Evolutionary conservation across 2,113 vertebrate species (phyloP), one percentile per base, ranked within the genome.

Genomic region (Dipodomys merriami): DNA sequence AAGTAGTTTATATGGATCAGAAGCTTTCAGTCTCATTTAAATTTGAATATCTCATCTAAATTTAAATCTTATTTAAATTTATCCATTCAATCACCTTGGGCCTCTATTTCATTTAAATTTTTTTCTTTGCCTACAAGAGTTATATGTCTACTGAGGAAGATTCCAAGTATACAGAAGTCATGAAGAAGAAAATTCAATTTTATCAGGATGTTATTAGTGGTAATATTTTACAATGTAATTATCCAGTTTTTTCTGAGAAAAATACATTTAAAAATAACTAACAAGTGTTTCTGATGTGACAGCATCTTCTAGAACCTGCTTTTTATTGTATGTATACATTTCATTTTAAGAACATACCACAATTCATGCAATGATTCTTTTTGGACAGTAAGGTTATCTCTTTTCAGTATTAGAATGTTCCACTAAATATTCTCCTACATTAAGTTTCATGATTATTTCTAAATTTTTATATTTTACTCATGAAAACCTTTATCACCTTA

Each of bases 181-280:
- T 29, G 71, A 90, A 85, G 23, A 94, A 90, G 30, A 83, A 92
- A 86, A 87, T 80, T 95, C 60, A 65, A 86, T 62, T 86, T 46
- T 39, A 53, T 57, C 80, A 76, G 23, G 27, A 91, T 73, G 44
- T 35, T 82, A 67, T 10, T 19, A 78, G 65, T 83, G 30, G 60
- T 93, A 79, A 57, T 83, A 86, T 77, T 65, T 53, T 62, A 72
- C 76, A 76, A 39, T 64, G 27, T 77, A 81, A 77, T 30, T 39
- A 3, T 33, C 7, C 25, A 83, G 60, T 65, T 33, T 87, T 74
- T 53, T 25, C 57, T 62, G 25, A 94, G 57, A 35, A 91, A 93
- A 90, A 39, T 16, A 57, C 23, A 74, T 33, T 96, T 83, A 62
- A 86, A 90, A 88, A 77, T 80, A 93, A 87, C 71, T 49, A 35